phyloP scores from a whole-genome alignment of 2,113 vertebrate genomes.

The Coracopsis vasa region DNA sequence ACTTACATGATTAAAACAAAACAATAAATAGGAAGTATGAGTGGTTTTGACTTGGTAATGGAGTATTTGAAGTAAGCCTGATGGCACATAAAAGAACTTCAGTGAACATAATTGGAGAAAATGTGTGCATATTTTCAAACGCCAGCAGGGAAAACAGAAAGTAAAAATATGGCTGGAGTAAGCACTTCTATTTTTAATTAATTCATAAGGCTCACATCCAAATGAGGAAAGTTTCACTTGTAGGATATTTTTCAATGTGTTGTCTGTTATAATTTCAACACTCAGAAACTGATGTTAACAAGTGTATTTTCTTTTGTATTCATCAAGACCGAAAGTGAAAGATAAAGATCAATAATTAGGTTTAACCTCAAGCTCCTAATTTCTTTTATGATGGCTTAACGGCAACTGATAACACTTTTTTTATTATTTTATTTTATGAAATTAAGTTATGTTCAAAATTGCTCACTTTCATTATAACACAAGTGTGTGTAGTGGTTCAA shows the following conservation, averaged over 20 bases:
- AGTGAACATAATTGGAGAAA: neutral
- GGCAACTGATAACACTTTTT: neutral
- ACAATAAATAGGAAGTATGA: neutral
- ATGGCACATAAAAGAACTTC: neutral
- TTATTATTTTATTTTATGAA: neutral
- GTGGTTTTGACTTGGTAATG: neutral
- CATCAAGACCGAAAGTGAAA: neutral
- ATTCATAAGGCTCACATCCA: neutral
- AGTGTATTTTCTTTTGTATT: neutral
- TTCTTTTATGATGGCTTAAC: neutral
- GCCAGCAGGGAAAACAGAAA: neutral
- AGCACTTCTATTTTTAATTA: neutral
- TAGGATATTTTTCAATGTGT: neutral
- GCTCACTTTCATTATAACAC: neutral
- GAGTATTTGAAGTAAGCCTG: neutral
- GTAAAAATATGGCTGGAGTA: neutral
- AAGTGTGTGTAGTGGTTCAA: rapidly evolving
- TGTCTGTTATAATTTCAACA: neutral
- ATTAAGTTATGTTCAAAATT: neutral
- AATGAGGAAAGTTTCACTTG: neutral
- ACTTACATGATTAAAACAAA: neutral
- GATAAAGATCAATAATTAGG: neutral
- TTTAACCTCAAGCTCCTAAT: neutral
- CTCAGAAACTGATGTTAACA: neutral
- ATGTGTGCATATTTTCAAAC: neutral